Evolutionary conservation across 2,113 vertebrate species (phyloP).

Genomic region (Otus sunia): DNA sequence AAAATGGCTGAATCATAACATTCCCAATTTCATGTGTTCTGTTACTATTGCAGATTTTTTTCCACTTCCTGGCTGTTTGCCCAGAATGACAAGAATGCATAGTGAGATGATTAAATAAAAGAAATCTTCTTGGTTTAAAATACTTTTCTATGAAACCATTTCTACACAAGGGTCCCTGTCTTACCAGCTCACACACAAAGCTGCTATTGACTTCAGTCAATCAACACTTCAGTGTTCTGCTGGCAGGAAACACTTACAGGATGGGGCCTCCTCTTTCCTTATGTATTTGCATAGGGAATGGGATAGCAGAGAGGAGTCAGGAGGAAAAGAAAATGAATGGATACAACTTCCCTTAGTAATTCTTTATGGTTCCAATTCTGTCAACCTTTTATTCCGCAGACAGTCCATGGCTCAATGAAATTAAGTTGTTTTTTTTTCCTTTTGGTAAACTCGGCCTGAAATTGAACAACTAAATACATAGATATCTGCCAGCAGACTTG

Average conservation of each 20-base stretch:
- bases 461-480: neutral
- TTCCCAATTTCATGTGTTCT: neutral
- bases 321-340: neutral
- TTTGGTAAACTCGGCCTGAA: neutral
- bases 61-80: neutral
- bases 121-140: neutral
- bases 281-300: neutral
- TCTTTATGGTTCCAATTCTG: neutral
- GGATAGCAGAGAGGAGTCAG: neutral
- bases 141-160: neutral
- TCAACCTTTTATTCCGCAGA: neutral
- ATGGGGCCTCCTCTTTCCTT: neutral
- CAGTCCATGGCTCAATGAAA: neutral
- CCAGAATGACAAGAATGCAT: neutral
- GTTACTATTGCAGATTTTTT: neutral
- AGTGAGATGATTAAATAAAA: conserved; percentile 18
- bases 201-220: neutral
- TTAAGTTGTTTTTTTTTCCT: neutral
- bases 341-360: neutral
- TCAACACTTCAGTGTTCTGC: neutral
- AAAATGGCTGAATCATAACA: neutral
- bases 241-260: neutral
- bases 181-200: neutral
- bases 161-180: neutral
- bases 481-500: neutral